A percentile compares a stretch with the other conserved stretches of the same genome.
phyloP scores from a whole-genome alignment of 1,140 invertebrate species.

The Temnothorax longispinosus region DNA sequence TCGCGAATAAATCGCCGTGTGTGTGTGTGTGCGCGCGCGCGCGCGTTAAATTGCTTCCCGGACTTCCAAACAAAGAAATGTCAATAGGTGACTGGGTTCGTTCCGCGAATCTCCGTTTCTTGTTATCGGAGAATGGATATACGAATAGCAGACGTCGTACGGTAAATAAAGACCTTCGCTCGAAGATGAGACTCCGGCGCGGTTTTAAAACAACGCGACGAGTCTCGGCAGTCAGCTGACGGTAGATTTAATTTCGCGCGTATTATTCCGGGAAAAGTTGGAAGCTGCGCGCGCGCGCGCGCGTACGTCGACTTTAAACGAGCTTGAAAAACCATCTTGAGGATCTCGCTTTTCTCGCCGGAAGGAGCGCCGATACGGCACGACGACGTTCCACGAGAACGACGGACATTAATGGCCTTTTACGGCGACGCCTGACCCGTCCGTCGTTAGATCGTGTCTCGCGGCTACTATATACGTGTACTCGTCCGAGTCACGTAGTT shows the following conservation, averaged over 20 bases:
- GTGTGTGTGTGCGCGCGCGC: background rate
- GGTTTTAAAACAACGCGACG: background rate
- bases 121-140: conserved; percentile 11
- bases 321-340: too few species aligned
- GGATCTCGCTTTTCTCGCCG: conserved; percentile 29
- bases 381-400: conserved; percentile 51
- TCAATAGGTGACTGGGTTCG: background rate
- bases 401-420: conserved; percentile 69
- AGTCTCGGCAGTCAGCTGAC: background rate
- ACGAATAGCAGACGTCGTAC: background rate
- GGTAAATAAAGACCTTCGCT: conserved; percentile 4
- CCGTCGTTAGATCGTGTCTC: conserved; percentile 54
- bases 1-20: background rate
- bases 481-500: background rate
- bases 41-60: background rate
- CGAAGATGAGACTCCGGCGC: background rate
- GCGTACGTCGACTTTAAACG: background rate
- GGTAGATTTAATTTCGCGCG: background rate
- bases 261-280: background rate
- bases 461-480: background rate
- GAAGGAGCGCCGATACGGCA: conserved; percentile 46
- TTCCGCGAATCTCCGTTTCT: conserved; percentile 11
- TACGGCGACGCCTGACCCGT: conserved; percentile 56
- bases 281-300: background rate
- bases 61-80: conserved; percentile 15